Conservation (phyloP, 2,888 invertebrate genomes). For the Rhabditoides inermis region DNA sequence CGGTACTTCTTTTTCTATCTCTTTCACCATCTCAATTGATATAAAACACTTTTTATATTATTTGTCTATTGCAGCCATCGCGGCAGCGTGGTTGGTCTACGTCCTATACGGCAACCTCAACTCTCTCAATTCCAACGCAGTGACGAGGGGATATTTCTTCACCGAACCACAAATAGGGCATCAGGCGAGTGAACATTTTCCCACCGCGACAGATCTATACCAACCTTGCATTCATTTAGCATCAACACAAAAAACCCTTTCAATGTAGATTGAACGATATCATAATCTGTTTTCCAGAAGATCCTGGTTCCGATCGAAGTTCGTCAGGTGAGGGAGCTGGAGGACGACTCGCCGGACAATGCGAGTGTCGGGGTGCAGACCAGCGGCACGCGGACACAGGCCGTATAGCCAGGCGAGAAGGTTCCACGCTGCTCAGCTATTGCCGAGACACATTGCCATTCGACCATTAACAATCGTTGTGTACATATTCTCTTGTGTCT, state of each 20-base stretch:
- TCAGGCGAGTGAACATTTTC: slow-evolving; percentile 29
- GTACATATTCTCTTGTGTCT: too few species aligned
- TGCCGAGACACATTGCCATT: too few species aligned
- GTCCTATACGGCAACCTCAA: slow-evolving; percentile 36
- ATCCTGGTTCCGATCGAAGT: slow-evolving; percentile 50
- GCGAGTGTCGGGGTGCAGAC: slow-evolving; percentile 48
- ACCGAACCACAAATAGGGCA: slow-evolving; percentile 47
- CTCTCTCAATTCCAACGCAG: slow-evolving; percentile 26
- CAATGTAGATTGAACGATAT: too few species aligned
- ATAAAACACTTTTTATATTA: slow-evolving; percentile 2
- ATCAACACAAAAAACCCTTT: too few species aligned
- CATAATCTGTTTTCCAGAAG: slow-evolving; percentile 34
- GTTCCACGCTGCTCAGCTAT: too few species aligned
- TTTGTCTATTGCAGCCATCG: slow-evolving; percentile 28
- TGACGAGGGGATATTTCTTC: slow-evolving; percentile 48
- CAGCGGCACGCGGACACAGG: slow-evolving; percentile 37
- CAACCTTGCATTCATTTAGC: too few species aligned
- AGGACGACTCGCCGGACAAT: slow-evolving; percentile 38
- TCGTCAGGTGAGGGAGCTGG: slow-evolving; percentile 35
- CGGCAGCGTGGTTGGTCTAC: slow-evolving; percentile 31
- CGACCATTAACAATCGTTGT: too few species aligned
- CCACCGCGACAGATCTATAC: too few species aligned
- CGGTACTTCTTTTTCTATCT: slow-evolving; percentile 18
- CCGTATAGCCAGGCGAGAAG: too few species aligned
- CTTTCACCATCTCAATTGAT: neutral